Base-by-base conservation (phyloP, 1,140 invertebrate species). In the Calosoma granatense region DNA sequence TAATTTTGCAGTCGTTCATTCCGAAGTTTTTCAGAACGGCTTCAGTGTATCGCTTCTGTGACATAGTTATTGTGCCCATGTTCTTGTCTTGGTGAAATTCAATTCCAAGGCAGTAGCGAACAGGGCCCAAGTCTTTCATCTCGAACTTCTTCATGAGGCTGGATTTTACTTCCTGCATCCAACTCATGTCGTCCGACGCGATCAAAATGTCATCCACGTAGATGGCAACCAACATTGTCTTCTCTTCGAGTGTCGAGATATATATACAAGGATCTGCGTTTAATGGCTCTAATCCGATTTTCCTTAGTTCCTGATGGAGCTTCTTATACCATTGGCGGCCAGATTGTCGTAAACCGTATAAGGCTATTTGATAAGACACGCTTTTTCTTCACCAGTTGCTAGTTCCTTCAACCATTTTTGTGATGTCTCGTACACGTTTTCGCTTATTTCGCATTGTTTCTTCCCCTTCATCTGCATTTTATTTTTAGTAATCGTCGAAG, bases 331-430 rank as follows among this genome's bases (percentile, higher is more conserved):
- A 69, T 22, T 59, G 54, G 54, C 60, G 53, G 19, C 65, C 59
- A 2, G 68, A 61, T 53, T 72, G 69, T 47, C 70, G 67, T 9
- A 72, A 52, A 0, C 69, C 70, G 59, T 72, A 72, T n/a, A 72
- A 53, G 1, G 70, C 55, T 14, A 61, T 17, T 20, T 36, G 26
- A n/a, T 36, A 36, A 55, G 2, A 23, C 52, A 36, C 21, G 56
- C 57, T 6, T 53, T 55, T 17, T 52, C 26, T 6, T 39, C 23
- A 22, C 57, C 43, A 2, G 6, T 51, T 51, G 43, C 22, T 57
- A 62, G 51, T 63, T 63, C 2, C 60, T 12, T 17, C 57, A 59
- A 17, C 61, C 64, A 26, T 43, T 15, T 39, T 64, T 58, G 43
- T 60, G 59, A 9, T 53, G 19, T n/a, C 51, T 59, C 1, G 52